These are phyloP conservation scores for Pao palembangensis DNA, from an alignment of 2,113 vertebrate species.

Conservation along the genomic window DNA sequence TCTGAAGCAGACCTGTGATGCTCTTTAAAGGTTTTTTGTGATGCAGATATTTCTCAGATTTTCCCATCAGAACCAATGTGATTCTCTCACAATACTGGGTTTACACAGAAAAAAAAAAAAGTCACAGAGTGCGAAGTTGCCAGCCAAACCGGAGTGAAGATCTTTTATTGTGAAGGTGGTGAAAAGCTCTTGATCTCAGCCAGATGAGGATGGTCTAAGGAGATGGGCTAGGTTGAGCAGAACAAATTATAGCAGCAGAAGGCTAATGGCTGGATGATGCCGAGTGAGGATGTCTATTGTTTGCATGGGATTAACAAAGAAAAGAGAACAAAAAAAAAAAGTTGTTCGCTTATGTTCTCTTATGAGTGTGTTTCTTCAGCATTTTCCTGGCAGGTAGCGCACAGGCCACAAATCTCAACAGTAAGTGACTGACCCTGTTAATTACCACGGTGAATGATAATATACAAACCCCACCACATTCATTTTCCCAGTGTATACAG, in stretches of 20 bases:
- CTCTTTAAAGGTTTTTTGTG: too few species aligned
- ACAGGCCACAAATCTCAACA: slow-evolving; percentile 21
- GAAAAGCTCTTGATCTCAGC: slow-evolving; percentile 38
- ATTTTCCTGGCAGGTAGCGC: slow-evolving; percentile 39
- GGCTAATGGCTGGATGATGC: slow-evolving; percentile 4
- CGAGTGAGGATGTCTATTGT: slow-evolving; percentile 7
- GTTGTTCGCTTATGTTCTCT: slow-evolving; percentile 15
- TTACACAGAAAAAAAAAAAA: slow-evolving; percentile 10
- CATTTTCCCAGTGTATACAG: slow-evolving; percentile 1
- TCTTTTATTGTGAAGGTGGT: slow-evolving; percentile 41
- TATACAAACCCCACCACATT: slow-evolving; percentile 9
- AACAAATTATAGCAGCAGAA: slow-evolving; percentile 24
- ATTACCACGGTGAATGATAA: slow-evolving; percentile 27
- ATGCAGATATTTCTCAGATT: too few species aligned
- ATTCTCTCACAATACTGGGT: not conserved
- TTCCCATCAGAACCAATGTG: too few species aligned
- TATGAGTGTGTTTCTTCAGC: slow-evolving; percentile 18
- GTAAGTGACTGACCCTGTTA: slow-evolving; percentile 35
- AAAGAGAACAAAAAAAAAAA: not conserved
- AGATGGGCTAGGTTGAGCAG: slow-evolving; percentile 19
- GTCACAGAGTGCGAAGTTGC: not conserved
- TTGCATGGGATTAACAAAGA: slow-evolving; percentile 5
- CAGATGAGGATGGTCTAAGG: slow-evolving; percentile 29
- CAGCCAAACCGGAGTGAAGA: slow-evolving; percentile 32
- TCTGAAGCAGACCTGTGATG: too few species aligned